Evolutionary conservation across 2,113 vertebrate genomes (phyloP).

Genomic region (Pteronura brasiliensis): DNA sequence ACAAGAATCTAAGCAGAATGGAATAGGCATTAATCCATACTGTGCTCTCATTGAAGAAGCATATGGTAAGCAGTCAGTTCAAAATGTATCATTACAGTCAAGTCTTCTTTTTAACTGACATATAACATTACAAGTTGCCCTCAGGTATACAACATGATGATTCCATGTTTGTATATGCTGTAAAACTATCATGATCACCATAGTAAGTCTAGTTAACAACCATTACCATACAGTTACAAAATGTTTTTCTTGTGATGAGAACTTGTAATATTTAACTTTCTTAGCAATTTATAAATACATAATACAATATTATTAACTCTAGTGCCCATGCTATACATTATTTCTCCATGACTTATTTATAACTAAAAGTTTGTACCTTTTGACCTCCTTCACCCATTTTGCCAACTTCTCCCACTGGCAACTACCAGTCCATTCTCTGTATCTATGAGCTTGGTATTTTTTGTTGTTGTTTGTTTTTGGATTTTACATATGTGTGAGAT

Average conservation of each 20-base stretch:
- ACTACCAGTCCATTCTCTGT: neutral
- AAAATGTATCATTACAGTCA: neutral
- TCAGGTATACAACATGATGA: neutral
- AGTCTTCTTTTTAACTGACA: neutral
- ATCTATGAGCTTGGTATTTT: neutral
- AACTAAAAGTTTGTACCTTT: neutral
- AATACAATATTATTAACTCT: neutral
- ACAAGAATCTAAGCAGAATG: slow-evolving; percentile 91
- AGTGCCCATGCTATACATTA: neutral
- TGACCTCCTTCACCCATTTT: neutral
- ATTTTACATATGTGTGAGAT: neutral
- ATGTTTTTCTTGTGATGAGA: neutral
- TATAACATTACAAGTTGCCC: neutral
- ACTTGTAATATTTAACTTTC: neutral
- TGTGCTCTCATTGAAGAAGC: slow-evolving; percentile 94
- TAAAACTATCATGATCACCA: neutral
- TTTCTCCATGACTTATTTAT: neutral
- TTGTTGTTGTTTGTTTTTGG: neutral
- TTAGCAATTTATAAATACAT: neutral
- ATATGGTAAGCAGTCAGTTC: slow-evolving; percentile 83
- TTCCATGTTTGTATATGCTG: neutral
- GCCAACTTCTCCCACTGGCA: neutral
- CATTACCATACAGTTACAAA: neutral
- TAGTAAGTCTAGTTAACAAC: neutral
- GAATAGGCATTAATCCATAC: slow-evolving; percentile 90